Conservation (phyloP, 2,888 invertebrate species). For the Hipparchia semele region DNA sequence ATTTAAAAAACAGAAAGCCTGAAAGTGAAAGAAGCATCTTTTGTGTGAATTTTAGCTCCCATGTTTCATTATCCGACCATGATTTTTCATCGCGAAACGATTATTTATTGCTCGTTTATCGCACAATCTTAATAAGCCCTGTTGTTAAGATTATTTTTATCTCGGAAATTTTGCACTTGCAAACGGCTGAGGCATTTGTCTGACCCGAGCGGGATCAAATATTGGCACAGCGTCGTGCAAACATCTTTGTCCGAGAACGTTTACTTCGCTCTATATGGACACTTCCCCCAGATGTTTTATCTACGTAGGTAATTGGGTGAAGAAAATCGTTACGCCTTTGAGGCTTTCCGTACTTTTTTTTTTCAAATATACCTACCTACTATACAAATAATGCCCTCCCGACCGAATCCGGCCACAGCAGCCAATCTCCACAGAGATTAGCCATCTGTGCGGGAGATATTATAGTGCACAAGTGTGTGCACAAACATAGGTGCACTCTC, state of each 20-base stretch:
- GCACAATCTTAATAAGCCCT: conserved; percentile 68
- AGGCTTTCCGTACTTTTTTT: background rate
- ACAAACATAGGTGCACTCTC: too few relatives aligned
- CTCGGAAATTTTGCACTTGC: conserved; percentile 78
- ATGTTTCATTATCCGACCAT: conserved; percentile 4
- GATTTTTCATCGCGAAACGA: conserved; percentile 34
- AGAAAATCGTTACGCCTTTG: conserved; percentile 20
- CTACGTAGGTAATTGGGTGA: conserved; percentile 33
- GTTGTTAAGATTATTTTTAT: conserved; percentile 73
- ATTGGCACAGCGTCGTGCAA: conserved; percentile 67
- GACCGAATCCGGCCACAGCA: too few relatives aligned
- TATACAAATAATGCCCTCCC: too few relatives aligned
- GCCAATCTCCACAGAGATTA: too few relatives aligned
- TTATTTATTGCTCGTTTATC: conserved; percentile 57
- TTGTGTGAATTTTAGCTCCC: background rate
- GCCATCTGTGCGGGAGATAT: too few relatives aligned
- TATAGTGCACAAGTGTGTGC: too few relatives aligned
- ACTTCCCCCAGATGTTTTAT: conserved; percentile 39
- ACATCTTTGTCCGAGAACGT: conserved; percentile 75
- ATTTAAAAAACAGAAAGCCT: too few relatives aligned
- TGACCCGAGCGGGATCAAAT: conserved; percentile 78
- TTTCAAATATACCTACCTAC: too few relatives aligned
- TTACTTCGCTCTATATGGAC: conserved; percentile 64
- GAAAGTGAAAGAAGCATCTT: too few relatives aligned
- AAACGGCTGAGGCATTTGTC: conserved; percentile 70